These are phyloP conservation scores for Muschampia plurimacula DNA, from an alignment of 2,888 invertebrate genomes.

Conservation along the genomic window DNA sequence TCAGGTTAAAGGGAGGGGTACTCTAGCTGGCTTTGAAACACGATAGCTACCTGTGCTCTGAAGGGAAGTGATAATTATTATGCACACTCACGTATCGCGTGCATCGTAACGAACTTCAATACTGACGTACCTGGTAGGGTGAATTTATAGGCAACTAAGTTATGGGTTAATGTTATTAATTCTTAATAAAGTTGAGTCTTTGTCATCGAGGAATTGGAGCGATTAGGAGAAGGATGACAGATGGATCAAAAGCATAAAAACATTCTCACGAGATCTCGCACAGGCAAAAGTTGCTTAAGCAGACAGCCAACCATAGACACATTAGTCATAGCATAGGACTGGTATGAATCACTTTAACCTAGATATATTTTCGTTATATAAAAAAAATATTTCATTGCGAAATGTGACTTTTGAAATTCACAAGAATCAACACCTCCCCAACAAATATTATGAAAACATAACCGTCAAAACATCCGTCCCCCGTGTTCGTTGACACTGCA, in stretches of 20 bases:
- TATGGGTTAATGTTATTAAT: too few species aligned
- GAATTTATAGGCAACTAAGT: too few species aligned
- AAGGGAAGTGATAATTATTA: constrained; percentile 5
- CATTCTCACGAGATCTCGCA: too few species aligned
- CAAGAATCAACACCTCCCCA: constrained; percentile 13
- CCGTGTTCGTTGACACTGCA: constrained; percentile 47
- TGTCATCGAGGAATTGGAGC: too few species aligned
- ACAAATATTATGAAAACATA: constrained; percentile 33
- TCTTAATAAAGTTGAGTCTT: too few species aligned
- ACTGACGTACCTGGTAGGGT: not conserved
- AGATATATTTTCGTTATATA: not conserved
- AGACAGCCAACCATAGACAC: too few species aligned
- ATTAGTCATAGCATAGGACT: too few species aligned
- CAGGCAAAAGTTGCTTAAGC: too few species aligned
- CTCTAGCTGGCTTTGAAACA: constrained; percentile 8
- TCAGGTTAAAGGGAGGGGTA: not conserved
- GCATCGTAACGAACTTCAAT: constrained; percentile 1
- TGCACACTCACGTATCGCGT: constrained; percentile 4
- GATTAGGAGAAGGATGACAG: too few species aligned
- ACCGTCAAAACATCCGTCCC: constrained; percentile 35
- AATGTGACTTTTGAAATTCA: not conserved
- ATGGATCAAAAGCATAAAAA: too few species aligned
- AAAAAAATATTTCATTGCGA: not conserved
- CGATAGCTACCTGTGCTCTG: constrained; percentile 8
- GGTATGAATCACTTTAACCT: too few species aligned